Conservation (phyloP, 1,140 invertebrate genomes). For the Himalopsyche phryganea region DNA sequence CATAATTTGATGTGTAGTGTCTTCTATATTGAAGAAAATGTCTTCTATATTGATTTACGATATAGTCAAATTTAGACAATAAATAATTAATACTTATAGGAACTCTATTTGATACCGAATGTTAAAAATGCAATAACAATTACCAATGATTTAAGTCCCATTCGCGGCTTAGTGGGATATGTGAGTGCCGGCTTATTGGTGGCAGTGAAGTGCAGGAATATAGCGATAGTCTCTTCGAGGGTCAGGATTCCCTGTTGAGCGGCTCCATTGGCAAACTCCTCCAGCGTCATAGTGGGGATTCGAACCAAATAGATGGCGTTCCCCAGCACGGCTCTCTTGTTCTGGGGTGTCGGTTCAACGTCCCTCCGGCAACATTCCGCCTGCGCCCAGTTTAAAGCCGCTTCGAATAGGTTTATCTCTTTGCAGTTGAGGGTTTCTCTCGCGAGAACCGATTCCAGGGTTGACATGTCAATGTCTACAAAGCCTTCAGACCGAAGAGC, state of each 20-base stretch:
- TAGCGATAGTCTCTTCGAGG: slow-evolving; percentile 85
- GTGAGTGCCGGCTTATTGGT: slow-evolving; percentile 75
- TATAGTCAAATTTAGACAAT: no score
- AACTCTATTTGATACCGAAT: no score
- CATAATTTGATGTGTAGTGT: no score
- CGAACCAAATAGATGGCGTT: slow-evolving; percentile 80
- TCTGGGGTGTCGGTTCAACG: slow-evolving; percentile 67
- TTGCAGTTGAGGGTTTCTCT: slow-evolving; percentile 89
- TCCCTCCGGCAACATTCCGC: slow-evolving; percentile 80
- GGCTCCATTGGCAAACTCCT: slow-evolving; percentile 88
- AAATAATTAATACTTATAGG: no score
- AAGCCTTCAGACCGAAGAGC: slow-evolving; percentile 90
- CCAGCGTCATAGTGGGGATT: slow-evolving; percentile 85
- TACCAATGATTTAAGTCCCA: slow-evolving; percentile 85
- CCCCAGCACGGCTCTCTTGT: slow-evolving; percentile 70
- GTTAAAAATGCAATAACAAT: no score
- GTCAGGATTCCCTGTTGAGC: slow-evolving; percentile 85
- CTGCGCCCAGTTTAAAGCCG: slow-evolving; percentile 83
- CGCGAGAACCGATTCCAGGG: slow-evolving; percentile 80
- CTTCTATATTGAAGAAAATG: no score
- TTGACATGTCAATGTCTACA: slow-evolving; percentile 86
- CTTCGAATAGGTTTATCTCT: slow-evolving; percentile 85
- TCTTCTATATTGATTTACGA: no score
- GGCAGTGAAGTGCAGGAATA: slow-evolving; percentile 86
- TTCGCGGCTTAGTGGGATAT: slow-evolving; percentile 76